Base-by-base conservation (phyloP, 53 echinoderm and acorn worm genomes). In the Echinarachnius parma region DNA sequence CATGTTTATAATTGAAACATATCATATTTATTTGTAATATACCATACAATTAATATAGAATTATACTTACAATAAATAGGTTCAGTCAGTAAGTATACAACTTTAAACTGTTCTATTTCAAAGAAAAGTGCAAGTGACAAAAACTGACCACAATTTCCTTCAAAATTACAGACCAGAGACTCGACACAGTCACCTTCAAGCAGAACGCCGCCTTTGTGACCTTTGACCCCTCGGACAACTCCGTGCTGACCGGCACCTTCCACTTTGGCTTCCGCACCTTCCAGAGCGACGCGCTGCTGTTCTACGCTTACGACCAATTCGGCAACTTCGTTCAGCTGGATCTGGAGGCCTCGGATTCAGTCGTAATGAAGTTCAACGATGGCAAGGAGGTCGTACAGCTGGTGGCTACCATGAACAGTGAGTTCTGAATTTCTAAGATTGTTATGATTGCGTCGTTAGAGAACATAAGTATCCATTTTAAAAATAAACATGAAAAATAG, bases 271-370 rank as follows among this genome's bases (percentile, higher is more conserved):
- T 87, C 75, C 82, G 88, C 18, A 87, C 88, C 20, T 28, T 65
- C 59, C 75, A 83, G 57, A 37, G 75, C 10, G 65, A 83, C 33
- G 82, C 88, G 4, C 65, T 87, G 37, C 60, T 87, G 22, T 50
- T 87, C 66, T 87, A 83, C 74, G 88, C 88, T 19, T 27, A 79
- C 15, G 88, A 87, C 45, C 52, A 79, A 26, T 13, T 70, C 36
- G 75, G 75, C 19, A 87, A 87, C 54, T 87, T 87, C 62, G 60
- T 83, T 9, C 88, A 87, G 54, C 59, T 87, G 60, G 88, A 82
- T 29, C 28, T 87, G 23, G 74, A 83, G 61, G 78, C 66, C 15
- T 45, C 48, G 8, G 36, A 59, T 50, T 32, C 58, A 19, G 75
- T 87, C 65, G 79, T 78, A 1, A 82, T 87, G 48, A 78, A 74